Base-by-base conservation (phyloP, 2,888 invertebrate species). In the Stenoptilia bipunctidactyla region DNA sequence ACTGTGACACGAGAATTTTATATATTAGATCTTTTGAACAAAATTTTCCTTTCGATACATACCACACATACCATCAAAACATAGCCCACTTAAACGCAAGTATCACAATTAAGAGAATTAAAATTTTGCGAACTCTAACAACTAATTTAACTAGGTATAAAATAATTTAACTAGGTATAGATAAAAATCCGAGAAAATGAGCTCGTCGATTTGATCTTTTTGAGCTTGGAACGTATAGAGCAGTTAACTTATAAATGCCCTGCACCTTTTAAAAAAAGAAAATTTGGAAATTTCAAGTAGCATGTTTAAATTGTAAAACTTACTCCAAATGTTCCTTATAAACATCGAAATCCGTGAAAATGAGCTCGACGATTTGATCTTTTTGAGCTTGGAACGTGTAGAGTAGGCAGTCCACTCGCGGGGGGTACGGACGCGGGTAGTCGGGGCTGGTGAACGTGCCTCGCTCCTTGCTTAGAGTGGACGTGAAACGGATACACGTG, bases 391-490 rank as follows among this genome's bases (percentile, higher is more conserved):
- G 83, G 79, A 95, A 95, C 27, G 92, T 92, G 85, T 93, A 94
- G 40, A 94, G 88, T 38, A 94, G 87, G 66, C 95, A 95, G 82
- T 91, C 89, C 65, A 92, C 86, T 56, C 88, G 88, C 42, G 87
- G 68, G 5, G 90, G 89, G 74, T 93, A 93, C 42, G 89, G 87
- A 45, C 87, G 87, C 2, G 94, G 94, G 73, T 90, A 93, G 77
- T 93, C 92, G 13, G 94, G 94, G 53, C 93, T 93, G 63, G 89
- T 91, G 85, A 94, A 94, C 36, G 87, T 88, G 47, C 93, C 94
- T 50, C 88, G 89, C 63, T 90, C 90, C 72, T 89, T 91, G 55
- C 91, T 90, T 66, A 90, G 91, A 46, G 91, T 90, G 50, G 90
- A 91, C 56, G 92, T 91, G 83, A 90, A 94, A 46, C 90, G 88